Evolutionary conservation across 2,888 invertebrate species (phyloP), one percentile per base, ranked within the genome.

Genomic region (Pyrochroa serraticornis): DNA sequence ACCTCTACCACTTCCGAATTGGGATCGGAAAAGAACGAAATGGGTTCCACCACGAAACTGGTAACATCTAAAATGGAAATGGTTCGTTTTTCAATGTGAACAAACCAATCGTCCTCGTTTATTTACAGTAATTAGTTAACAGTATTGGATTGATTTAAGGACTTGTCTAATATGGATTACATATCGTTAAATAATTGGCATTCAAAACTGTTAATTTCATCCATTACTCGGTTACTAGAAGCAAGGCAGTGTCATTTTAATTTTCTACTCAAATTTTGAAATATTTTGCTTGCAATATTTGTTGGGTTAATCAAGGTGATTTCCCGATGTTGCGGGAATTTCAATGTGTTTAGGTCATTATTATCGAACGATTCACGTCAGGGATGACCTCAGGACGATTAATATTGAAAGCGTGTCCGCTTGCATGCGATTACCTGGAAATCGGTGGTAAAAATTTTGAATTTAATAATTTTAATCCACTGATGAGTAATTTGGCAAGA

Each of bases 11-110:
- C 68, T 34, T 74, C 75, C 3, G 74, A 72, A 59, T 45, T 69
- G 42, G 72, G 69, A 42, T 75, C 75, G 6, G 69, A 68, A 48
- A 59, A 57, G 30, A 74, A 74, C 44, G 76, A 76, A 39, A 73
- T 75, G 68, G 78, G 77, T 13, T 77, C 77, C 10, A 77, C 74
- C 3, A 71, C 70, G 7, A 77, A 73, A 61, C 53, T 78, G 57
- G 75, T 78, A 10, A 69, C 75, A 6, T 65, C 75, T 2, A 77
- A 75, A 70, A 65, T 76, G 49, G 71, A 70, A 66, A 69, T 69
- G 72, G 78, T 78, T 64, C 74, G 76, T 71, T 42, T 42, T 54
- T 44, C n/a, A n/a, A n/a, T n/a, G n/a, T n/a, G n/a, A n/a, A n/a
- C n/a, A n/a, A n/a, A n/a, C n/a, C n/a, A n/a, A n/a, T n/a, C 22